phyloP scores from a whole-genome alignment of 2,797 vertebrate genomes.

The Neolamprologus multifasciatus region DNA sequence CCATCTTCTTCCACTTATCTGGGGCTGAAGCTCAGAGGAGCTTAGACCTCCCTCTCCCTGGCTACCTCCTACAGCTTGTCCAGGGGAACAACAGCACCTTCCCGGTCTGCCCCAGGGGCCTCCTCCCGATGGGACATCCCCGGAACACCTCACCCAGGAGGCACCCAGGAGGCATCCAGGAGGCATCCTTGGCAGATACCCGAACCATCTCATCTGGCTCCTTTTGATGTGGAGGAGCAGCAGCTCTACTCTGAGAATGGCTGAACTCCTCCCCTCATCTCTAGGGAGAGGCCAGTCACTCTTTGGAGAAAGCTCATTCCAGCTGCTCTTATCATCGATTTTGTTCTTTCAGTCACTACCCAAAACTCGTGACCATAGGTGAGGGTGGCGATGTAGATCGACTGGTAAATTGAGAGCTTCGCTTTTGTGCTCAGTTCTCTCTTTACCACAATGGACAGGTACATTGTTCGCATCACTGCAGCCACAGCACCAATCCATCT shows the following conservation, averaged over 20 bases:
- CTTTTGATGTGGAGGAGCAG: not conserved
- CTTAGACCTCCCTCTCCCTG: accelerated
- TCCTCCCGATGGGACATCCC: accelerated
- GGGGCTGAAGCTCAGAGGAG: not conserved
- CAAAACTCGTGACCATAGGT: not conserved
- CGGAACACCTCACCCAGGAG: not conserved
- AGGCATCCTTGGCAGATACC: not conserved
- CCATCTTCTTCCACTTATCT: not conserved
- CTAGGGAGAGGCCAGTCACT: not conserved
- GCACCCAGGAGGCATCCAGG: not conserved
- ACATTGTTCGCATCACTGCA: not conserved
- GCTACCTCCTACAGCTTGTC: not conserved
- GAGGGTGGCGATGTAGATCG: not conserved
- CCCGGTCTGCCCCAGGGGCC: not conserved
- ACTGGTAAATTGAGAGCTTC: not conserved
- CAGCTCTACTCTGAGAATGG: not conserved
- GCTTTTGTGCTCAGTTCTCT: not conserved
- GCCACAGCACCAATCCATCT: not conserved
- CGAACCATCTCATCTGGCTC: not conserved
- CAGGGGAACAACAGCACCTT: not conserved
- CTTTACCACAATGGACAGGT: not conserved
- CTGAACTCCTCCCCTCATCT: not conserved
- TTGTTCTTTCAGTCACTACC: not conserved
- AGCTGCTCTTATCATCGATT: accelerated
- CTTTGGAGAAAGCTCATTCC: not conserved